Evolutionary conservation across 2,888 invertebrate species (phyloP).

Genomic region (Anthophora plumipes): DNA sequence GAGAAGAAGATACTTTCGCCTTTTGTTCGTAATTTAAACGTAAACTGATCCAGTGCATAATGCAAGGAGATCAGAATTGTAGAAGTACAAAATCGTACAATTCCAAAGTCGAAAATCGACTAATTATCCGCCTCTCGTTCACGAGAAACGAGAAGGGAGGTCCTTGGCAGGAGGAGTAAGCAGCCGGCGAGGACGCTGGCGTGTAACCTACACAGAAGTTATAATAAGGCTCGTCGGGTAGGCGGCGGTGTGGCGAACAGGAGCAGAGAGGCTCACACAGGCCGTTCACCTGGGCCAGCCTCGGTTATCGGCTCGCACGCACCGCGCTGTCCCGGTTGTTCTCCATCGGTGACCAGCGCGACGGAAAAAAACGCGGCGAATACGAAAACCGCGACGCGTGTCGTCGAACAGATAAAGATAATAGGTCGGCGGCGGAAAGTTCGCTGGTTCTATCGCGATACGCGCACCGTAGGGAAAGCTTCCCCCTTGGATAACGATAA

Average conservation of each 20-base stretch:
- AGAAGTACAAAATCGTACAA: no score
- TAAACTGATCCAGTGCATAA: no score
- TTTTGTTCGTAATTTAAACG: background rate
- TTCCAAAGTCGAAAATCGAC: background rate
- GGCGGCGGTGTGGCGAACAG: slow-evolving; percentile 65
- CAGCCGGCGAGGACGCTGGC: slow-evolving; percentile 11
- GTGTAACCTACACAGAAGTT: slow-evolving; percentile 65
- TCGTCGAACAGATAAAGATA: slow-evolving; percentile 61
- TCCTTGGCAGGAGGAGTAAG: background rate
- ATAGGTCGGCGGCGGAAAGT: slow-evolving; percentile 51
- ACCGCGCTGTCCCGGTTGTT: slow-evolving; percentile 54
- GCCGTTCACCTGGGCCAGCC: slow-evolving; percentile 79
- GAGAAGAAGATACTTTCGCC: no score
- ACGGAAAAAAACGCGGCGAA: slow-evolving; percentile 34
- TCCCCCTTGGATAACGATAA: slow-evolving; percentile 51
- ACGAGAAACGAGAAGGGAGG: background rate
- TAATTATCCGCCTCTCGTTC: background rate
- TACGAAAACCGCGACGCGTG: slow-evolving; percentile 56
- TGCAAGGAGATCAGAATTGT: no score
- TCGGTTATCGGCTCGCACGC: slow-evolving; percentile 68
- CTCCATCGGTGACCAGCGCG: slow-evolving; percentile 34
- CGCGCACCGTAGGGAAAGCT: slow-evolving; percentile 29
- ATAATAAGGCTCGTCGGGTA: slow-evolving; percentile 75
- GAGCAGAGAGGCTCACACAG: slow-evolving; percentile 67
- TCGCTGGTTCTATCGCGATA: slow-evolving; percentile 35